These are phyloP conservation scores for Pelusios castaneus DNA, from an alignment of 2,113 vertebrate genomes.

Conservation along the genomic window DNA sequence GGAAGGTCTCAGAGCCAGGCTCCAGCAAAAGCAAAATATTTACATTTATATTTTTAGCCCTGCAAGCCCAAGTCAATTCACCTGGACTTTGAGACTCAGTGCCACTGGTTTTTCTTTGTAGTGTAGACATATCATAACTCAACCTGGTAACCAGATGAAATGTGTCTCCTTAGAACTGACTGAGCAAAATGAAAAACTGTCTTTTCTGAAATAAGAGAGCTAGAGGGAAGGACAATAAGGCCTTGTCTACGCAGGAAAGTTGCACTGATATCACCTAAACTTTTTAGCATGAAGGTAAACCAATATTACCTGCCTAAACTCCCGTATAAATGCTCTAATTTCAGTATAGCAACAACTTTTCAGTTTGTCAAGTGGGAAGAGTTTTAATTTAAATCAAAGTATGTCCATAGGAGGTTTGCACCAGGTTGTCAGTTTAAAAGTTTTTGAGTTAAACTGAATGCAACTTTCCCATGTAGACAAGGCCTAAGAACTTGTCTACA, in stretches of 20 bases:
- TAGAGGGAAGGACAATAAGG: not conserved
- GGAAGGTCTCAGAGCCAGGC: not conserved
- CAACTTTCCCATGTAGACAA: not conserved
- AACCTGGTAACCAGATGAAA: not conserved
- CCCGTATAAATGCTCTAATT: not conserved
- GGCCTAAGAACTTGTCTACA: not conserved
- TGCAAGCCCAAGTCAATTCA: not conserved
- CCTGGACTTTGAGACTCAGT: not conserved
- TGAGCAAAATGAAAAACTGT: not conserved
- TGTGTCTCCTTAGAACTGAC: not conserved
- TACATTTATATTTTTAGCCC: not conserved
- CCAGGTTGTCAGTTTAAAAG: not conserved
- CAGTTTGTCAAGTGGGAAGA: not conserved
- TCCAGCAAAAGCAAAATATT: not conserved
- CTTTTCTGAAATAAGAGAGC: rapidly evolving
- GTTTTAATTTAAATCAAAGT: not conserved
- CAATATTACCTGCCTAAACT: not conserved
- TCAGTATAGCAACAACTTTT: not conserved
- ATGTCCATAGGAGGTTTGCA: not conserved
- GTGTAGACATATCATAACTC: not conserved
- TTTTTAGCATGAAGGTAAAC: not conserved
- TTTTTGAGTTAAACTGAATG: not conserved
- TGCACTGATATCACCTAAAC: not conserved
- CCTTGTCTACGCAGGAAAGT: not conserved
- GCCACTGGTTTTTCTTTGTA: not conserved